phyloP scores from a whole-genome alignment of 2,113 vertebrate genomes.

The Sebastes schlegelii region DNA sequence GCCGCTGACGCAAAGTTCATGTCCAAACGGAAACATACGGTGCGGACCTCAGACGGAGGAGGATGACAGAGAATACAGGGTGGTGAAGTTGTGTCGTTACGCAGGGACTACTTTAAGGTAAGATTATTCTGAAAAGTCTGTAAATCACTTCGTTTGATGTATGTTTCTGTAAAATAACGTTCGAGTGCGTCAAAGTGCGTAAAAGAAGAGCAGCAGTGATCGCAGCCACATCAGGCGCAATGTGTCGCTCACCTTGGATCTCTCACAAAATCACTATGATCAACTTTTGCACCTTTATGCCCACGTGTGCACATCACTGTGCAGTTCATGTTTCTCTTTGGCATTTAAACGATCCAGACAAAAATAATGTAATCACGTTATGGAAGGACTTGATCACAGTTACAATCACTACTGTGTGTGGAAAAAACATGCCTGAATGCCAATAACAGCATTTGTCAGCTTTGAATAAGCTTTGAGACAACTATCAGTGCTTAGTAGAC shows the following conservation, averaged over 20 bases:
- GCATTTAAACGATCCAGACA: background rate
- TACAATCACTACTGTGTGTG: background rate
- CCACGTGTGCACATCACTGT: background rate
- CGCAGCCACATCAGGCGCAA: background rate
- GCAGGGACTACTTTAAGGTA: constrained; percentile 26
- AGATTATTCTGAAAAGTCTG: background rate
- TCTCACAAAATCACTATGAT: background rate
- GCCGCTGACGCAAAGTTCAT: constrained; percentile 5
- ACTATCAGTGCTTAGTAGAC: background rate
- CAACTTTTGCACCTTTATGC: background rate
- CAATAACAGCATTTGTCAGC: background rate
- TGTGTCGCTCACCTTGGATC: background rate
- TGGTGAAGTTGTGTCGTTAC: background rate
- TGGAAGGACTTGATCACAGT: background rate
- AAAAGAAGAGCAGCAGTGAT: background rate
- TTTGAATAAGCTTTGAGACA: background rate
- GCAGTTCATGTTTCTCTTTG: background rate
- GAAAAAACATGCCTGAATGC: too few species aligned
- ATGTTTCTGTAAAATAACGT: background rate
- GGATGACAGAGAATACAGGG: background rate
- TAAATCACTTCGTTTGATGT: background rate
- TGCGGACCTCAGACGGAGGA: constrained; percentile 29
- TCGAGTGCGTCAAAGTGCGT: background rate
- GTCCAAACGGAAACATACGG: constrained; percentile 29
- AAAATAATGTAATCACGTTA: background rate